Base-by-base conservation (phyloP, 2,888 invertebrate species). In the Diadegma fenestrale region DNA sequence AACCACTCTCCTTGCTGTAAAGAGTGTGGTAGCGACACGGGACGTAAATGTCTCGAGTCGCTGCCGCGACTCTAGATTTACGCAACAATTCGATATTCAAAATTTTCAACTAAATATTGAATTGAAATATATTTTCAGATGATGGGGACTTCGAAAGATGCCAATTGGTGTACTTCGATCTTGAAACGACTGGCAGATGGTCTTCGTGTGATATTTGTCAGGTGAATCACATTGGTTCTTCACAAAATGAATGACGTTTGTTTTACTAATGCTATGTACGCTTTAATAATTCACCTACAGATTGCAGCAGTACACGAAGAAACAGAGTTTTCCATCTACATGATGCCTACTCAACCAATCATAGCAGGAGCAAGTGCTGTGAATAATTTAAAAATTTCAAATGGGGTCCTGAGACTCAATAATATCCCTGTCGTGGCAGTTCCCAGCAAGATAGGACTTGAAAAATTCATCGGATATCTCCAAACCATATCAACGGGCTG, bases 111-210 rank as follows among this genome's bases (percentile, higher is more conserved):
- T 30, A 30, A 30, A 30, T 30, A 30, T 30, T 30, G 30, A 30
- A 30, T 30, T 30, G 30, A 41, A 41, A 41, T 66, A 41, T 66
- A 41, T 41, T 30, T 66, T 66, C 19, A 66, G 43, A 33, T 51
- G 69, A 33, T 33, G 51, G 17, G 10, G n/a, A 22, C 30, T 69
- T 69, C 19, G 33, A 69, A 69, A 48, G 48, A 33, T 69, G 51
- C 33, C 4, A 48, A 69, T 22, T 51, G n/a, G 69, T 69, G 0
- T 51, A 22, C 33, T 69, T 69, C 10, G 69, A 69, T 33, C 51
- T 69, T 14, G 69, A 69, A 51, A 69, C 69, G 14, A 69, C 69
- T 22, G 51, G 69, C 51, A 22, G 30, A 69, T 69, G 48, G 30
- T 8, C 10, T 30, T 69, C 69, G 51, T 69, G 30, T 14, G 22